Conservation (phyloP, 2,888 invertebrate genomes). For the Idaea biselata region DNA sequence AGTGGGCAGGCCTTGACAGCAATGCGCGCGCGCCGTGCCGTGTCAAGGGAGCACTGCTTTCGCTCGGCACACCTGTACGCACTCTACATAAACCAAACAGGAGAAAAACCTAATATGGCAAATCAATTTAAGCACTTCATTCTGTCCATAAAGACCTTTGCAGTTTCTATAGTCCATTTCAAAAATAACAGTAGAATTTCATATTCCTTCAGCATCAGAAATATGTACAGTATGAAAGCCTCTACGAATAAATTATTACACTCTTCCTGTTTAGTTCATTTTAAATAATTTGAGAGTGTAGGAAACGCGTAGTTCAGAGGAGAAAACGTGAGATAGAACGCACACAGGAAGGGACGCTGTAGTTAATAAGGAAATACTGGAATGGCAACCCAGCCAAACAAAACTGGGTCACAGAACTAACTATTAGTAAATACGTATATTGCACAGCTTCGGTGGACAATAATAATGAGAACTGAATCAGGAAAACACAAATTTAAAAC, state of each 20-base stretch:
- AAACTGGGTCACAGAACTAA: slow-evolving; percentile 11
- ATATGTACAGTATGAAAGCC: background rate
- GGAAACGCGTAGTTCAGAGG: background rate
- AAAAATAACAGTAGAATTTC: no score
- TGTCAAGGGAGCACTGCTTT: slow-evolving; percentile 80
- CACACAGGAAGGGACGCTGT: slow-evolving; percentile 6
- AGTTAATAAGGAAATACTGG: slow-evolving; percentile 15
- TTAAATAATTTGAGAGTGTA: background rate
- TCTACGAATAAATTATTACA: background rate
- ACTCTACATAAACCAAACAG: slow-evolving; percentile 46
- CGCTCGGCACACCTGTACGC: slow-evolving; percentile 69
- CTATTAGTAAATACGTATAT: slow-evolving; percentile 11
- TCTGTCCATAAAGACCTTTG: no score
- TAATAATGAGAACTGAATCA: slow-evolving; percentile 12
- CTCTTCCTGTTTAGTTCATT: background rate
- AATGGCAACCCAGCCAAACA: slow-evolving; percentile 15
- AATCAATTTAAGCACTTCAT: slow-evolving; percentile 12
- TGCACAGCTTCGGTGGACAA: slow-evolving; percentile 11
- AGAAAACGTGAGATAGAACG: slow-evolving; percentile 3
- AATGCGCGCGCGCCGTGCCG: slow-evolving; percentile 78
- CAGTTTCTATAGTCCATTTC: no score
- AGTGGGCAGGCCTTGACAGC: slow-evolving; percentile 72
- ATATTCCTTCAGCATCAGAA: background rate
- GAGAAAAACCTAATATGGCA: slow-evolving; percentile 44
- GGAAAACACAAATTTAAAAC: slow-evolving; percentile 16